These are phyloP conservation scores for Clarias pachynema DNA, from an alignment of 2,797 vertebrate species.

Conservation along the genomic window DNA sequence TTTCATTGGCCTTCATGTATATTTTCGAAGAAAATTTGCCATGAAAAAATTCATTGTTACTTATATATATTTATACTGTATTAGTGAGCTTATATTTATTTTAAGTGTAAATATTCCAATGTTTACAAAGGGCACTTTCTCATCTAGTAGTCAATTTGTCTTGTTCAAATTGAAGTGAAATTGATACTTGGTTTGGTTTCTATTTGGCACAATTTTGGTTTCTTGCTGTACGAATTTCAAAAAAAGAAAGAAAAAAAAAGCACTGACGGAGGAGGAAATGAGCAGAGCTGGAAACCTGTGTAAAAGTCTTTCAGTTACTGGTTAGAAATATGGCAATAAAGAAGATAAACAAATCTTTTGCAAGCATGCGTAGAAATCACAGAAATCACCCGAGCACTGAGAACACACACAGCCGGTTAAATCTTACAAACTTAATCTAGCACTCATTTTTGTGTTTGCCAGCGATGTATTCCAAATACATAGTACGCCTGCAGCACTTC, in stretches of 20 bases:
- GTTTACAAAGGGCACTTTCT: not conserved
- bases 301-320: constrained; percentile 1
- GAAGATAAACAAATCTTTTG: constrained; percentile 10
- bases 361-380: not conserved
- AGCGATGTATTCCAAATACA: not conserved
- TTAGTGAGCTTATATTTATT: not conserved
- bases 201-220: not conserved
- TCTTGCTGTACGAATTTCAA: not conserved
- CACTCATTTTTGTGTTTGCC: not conserved
- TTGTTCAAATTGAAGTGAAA: constrained; percentile 1
- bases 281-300: not conserved
- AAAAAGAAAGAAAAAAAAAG: not conserved
- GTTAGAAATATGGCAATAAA: constrained; percentile 5
- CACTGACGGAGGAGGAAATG: not conserved
- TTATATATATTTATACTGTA: not conserved
- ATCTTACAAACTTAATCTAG: not conserved
- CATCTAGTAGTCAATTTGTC: not conserved
- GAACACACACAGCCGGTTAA: not conserved
- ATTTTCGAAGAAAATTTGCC: not conserved
- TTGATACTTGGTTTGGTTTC: not conserved
- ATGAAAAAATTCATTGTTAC: not conserved
- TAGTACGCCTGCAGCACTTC: not conserved
- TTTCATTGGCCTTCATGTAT: not conserved
- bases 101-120: not conserved
- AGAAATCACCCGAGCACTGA: constrained; percentile 5